Conservation (phyloP, 2,797 vertebrate species). For the Babyrousa celebensis region DNA sequence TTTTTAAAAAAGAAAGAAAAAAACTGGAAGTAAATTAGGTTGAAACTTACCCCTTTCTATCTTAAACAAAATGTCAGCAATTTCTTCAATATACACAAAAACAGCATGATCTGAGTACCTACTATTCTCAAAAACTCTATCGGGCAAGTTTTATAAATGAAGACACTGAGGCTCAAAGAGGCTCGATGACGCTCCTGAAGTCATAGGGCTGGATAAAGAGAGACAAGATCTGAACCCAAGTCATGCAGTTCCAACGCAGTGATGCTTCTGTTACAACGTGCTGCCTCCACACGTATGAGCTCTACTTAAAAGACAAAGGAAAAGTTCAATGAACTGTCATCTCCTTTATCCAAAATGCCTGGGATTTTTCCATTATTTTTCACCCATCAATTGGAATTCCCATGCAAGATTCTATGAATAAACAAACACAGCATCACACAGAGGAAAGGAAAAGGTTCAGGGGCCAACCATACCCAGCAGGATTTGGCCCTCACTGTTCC, state of each 20-base stretch:
- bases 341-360: not conserved
- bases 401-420: not conserved
- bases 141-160: not conserved
- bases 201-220: not conserved
- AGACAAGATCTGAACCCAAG: not conserved
- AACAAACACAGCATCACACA: not conserved
- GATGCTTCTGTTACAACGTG: not conserved
- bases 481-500: not conserved
- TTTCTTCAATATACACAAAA: not conserved
- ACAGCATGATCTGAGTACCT: not conserved
- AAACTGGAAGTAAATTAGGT: not conserved
- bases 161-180: not conserved
- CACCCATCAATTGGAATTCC: not conserved
- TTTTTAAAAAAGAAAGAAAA: not conserved
- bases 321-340: not conserved
- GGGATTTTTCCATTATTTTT: not conserved
- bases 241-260: not conserved
- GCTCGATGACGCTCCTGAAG: not conserved
- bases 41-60: not conserved
- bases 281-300: accelerated
- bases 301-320: not conserved
- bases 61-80: not conserved
- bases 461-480: not conserved
- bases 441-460: not conserved
- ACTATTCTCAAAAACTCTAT: not conserved